phyloP scores from a whole-genome alignment of 2,888 invertebrate species.

The Dasypolia templi region DNA sequence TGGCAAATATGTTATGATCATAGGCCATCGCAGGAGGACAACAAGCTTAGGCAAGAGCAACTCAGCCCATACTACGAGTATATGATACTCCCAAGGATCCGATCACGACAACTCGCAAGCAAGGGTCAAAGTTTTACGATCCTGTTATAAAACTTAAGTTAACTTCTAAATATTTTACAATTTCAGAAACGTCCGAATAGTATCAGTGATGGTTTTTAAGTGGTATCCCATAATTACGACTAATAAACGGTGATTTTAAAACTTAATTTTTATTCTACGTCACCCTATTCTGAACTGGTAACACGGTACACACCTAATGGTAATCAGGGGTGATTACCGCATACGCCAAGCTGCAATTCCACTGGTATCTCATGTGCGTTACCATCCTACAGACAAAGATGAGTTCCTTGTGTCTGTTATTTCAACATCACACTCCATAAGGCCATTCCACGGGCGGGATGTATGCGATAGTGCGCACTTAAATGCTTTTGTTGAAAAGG shows the following conservation, averaged over 20 bases:
- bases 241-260: constrained; percentile 18
- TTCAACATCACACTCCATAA: not conserved
- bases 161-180: not conserved
- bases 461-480: not conserved
- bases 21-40: too few relatives aligned
- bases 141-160: not conserved
- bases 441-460: not conserved
- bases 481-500: not conserved
- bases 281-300: not conserved
- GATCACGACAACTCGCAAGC: not conserved
- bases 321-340: not conserved
- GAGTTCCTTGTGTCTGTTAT: not conserved
- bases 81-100: not conserved
- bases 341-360: not conserved
- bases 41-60: not conserved
- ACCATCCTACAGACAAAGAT: not conserved
- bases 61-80: not conserved
- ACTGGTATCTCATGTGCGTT: not conserved
- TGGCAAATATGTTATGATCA: not conserved
- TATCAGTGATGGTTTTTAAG: not conserved
- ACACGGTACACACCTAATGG: not conserved
- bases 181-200: not conserved
- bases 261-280: not conserved
- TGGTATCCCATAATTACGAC: not conserved
- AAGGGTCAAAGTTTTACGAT: not conserved